These are phyloP conservation scores for Puffinus mauretanicus DNA, from an alignment of 2,113 vertebrate genomes.

Conservation along the genomic window DNA sequence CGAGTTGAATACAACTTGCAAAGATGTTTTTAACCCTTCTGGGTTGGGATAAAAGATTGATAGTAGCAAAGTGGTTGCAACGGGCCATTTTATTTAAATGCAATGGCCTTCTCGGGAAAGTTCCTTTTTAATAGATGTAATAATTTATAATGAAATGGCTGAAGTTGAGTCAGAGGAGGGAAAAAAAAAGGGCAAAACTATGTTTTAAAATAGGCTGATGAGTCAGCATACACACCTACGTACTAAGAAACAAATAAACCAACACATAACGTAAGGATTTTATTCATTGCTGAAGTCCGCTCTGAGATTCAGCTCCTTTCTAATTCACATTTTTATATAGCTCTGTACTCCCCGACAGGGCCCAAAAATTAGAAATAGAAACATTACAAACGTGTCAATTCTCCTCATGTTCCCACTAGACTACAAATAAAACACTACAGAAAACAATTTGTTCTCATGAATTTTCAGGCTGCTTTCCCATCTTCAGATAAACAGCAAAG, in stretches of 20 bases:
- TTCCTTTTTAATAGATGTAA: not conserved
- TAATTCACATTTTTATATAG: not conserved
- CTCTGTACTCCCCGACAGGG: not conserved
- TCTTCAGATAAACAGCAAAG: not conserved
- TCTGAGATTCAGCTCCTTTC: not conserved
- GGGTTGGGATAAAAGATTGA: not conserved
- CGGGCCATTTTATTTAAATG: not conserved
- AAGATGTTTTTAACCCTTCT: not conserved
- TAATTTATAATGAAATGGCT: not conserved
- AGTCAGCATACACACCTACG: not conserved
- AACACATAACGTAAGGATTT: not conserved
- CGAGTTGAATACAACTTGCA: not conserved
- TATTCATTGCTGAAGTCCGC: not conserved
- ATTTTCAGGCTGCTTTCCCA: not conserved
- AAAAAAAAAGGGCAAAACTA: not conserved
- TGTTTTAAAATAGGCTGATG: slow-evolving; percentile 35
- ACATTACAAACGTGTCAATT: not conserved
- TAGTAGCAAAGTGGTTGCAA: not conserved
- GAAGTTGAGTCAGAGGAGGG: not conserved
- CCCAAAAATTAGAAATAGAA: not conserved
- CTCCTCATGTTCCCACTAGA: not conserved
- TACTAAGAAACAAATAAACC: slow-evolving; percentile 21
- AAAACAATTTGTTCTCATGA: not conserved
- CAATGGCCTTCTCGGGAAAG: not conserved
- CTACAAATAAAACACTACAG: not conserved